Conservation (phyloP, 1,140 invertebrate genomes). For the Zaprionus inermis region DNA sequence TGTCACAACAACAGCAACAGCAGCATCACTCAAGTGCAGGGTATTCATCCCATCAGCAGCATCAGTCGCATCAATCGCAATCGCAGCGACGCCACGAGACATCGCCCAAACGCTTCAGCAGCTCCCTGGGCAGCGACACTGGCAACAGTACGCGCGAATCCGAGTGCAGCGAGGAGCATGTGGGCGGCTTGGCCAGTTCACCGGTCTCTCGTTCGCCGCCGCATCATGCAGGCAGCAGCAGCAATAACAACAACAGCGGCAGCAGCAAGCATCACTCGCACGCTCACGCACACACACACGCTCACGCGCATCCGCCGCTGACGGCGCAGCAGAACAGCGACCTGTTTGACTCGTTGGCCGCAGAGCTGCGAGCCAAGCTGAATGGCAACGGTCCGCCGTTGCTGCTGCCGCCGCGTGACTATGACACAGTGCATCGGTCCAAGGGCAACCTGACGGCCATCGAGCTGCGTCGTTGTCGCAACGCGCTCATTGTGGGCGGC, state of each 20-base stretch:
- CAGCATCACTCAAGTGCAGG: conserved; percentile 34
- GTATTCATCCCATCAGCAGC: conserved; percentile 24
- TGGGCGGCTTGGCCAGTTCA: conserved; percentile 41
- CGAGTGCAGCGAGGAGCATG: conserved; percentile 89
- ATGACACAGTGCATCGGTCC: conserved; percentile 94
- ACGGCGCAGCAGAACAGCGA: conserved; percentile 87
- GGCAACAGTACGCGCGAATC: conserved; percentile 90
- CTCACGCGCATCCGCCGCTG: conserved; percentile 69
- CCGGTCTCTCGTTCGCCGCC: conserved; percentile 67
- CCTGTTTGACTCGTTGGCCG: conserved; percentile 95
- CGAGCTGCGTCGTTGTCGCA: conserved; percentile 89
- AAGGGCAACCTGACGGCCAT: conserved; percentile 93
- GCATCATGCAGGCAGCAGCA: conserved; percentile 62
- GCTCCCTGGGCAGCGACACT: conserved; percentile 89
- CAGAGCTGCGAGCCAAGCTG: conserved; percentile 94
- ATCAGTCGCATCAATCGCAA: conserved; percentile 36
- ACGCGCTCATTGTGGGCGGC: conserved; percentile 80
- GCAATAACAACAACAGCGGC: conserved; percentile 48
- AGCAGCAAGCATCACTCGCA: conserved; percentile 25
- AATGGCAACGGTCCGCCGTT: conserved; percentile 90
- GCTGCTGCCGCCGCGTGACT: conserved; percentile 95
- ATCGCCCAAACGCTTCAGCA: conserved; percentile 86
- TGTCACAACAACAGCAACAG: conserved; percentile 43
- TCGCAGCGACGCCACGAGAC: conserved; percentile 84
- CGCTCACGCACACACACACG: conserved; percentile 69